Base-by-base conservation (phyloP, 2,113 vertebrate genomes). In the Pyxicephalus adspersus region DNA sequence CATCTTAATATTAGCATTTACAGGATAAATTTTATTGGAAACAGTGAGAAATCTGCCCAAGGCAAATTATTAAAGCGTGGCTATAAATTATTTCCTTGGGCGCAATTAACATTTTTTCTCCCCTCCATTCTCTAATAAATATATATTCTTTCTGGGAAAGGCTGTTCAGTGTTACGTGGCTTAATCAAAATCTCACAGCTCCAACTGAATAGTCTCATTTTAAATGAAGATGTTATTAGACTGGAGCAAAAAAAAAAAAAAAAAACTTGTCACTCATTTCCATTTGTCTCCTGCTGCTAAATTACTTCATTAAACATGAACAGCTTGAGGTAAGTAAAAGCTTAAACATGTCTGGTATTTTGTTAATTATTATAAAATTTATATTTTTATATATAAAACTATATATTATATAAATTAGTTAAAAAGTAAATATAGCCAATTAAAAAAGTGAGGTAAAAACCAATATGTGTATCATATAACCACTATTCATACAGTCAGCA, bases 301-400 rank as follows among this genome's bases (percentile, higher is more conserved):
- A 88, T 86, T 76, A 83, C 83, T 77, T 86, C 81, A 83, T 85
- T 88, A 85, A 88, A 86, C 76, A 83, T 78, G 80, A 89, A 87
- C 83, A 79, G 85, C 81, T 72, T 83, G 83, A 85, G 73, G 83
- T 86, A 85, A 85, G 86, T 72, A 83, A 86, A 87, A 80, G 78
- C 85, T 80, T 81, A 83, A 83, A 81, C 38, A 78, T 64, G 68
- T 78, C 26, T 31, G 20, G 34, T 75, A 38, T 75, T 60, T 70
- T 70, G 60, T 77, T 58, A n/a, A n/a, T n/a, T n/a, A n/a, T n/a
- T n/a, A n/a, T n/a, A n/a, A n/a, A n/a, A n/a, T n/a, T n/a, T n/a
- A n/a, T n/a, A n/a, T n/a, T n/a, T n/a, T n/a, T n/a, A n/a, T n/a
- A n/a, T n/a, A n/a, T n/a, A n/a, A n/a, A n/a, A n/a, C n/a, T n/a